These are phyloP conservation scores for Keiferia lycopersicella DNA, from an alignment of 2,888 invertebrate species.

Conservation along the genomic window DNA sequence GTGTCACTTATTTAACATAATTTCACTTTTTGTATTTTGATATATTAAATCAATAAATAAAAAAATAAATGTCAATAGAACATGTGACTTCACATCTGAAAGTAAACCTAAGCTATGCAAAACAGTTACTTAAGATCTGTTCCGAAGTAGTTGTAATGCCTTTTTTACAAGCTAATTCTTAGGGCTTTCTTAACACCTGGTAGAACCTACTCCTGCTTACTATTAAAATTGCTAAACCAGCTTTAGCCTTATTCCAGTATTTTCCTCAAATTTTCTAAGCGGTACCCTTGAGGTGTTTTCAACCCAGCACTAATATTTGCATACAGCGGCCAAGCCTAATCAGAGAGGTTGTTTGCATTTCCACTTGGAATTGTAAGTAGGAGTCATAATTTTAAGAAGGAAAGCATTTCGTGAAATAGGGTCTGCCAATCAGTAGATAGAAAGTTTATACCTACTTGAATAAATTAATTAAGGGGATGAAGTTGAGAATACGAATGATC, in stretches of 20 bases:
- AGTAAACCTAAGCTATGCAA: too few species aligned
- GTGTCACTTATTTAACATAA: too few species aligned
- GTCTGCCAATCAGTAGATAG: neutral
- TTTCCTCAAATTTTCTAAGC: slow-evolving; percentile 62
- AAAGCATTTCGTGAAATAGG: neutral
- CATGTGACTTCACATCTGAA: too few species aligned
- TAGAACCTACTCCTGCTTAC: neutral
- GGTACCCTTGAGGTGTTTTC: slow-evolving; percentile 52
- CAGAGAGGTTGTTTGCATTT: slow-evolving; percentile 44
- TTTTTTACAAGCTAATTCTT: too few species aligned
- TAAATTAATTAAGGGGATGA: neutral
- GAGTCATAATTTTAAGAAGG: slow-evolving; percentile 26
- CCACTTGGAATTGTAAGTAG: slow-evolving; percentile 3
- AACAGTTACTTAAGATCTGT: too few species aligned
- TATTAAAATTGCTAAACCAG: neutral
- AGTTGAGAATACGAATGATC: neutral
- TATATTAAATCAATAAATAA: too few species aligned
- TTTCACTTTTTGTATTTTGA: too few species aligned
- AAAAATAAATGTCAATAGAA: too few species aligned
- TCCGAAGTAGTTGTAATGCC: too few species aligned
- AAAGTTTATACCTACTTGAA: neutral
- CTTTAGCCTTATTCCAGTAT: slow-evolving; percentile 55
- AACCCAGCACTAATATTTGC: slow-evolving; percentile 52
- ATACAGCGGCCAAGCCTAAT: slow-evolving; percentile 58
- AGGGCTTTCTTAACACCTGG: neutral